phyloP scores from a whole-genome alignment of 2,113 vertebrate species.

The Eulemur macaco region DNA sequence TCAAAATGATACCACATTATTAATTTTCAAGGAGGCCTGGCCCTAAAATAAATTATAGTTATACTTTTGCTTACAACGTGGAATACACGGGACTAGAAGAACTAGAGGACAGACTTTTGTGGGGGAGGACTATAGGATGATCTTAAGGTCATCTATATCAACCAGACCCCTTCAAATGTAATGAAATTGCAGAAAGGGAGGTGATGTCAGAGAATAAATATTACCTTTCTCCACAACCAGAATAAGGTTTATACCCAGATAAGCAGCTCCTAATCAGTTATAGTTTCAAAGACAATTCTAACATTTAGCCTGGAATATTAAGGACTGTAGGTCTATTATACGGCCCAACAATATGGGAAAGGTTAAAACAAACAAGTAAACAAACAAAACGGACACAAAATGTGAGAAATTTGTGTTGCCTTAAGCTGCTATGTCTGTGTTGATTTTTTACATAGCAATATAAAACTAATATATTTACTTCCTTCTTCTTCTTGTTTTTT shows the following conservation, averaged over 20 bases:
- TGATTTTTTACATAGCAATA: background rate
- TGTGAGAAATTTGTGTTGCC: background rate
- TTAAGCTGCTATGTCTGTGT: background rate
- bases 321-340: background rate
- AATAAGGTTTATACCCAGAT: background rate
- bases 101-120: background rate
- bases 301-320: background rate
- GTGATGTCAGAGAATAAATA: background rate
- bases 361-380: slow-evolving; percentile 13
- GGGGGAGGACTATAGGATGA: background rate
- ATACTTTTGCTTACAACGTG: slow-evolving; percentile 16
- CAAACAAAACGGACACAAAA: background rate
- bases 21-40: background rate
- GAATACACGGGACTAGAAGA: background rate
- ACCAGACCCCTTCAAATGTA: background rate
- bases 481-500: background rate
- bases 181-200: background rate
- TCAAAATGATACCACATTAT: background rate
- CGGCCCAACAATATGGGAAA: background rate
- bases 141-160: background rate
- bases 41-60: slow-evolving; percentile 7
- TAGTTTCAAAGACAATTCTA: slow-evolving; percentile 6
- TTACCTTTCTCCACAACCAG: background rate
- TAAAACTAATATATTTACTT: slow-evolving; percentile 9
- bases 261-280: background rate